Evolutionary conservation across 2,797 vertebrate genomes (phyloP), one percentile per base, ranked within the genome.

Genomic region (Danio jaintianensis): DNA sequence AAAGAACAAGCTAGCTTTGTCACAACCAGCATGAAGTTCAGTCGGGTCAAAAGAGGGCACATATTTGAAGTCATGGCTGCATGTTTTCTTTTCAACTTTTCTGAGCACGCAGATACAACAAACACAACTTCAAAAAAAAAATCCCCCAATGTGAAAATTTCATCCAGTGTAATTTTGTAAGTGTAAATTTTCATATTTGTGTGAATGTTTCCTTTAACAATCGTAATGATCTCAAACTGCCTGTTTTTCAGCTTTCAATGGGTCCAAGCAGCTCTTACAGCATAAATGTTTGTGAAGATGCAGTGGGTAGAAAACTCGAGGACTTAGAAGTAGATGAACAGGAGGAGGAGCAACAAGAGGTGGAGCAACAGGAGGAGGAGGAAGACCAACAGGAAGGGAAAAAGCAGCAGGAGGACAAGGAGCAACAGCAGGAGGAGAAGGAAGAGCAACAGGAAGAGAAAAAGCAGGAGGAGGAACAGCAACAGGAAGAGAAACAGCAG

Each of bases 191-290:
- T 1, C 29, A 1, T 29, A 3, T 29, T 29, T 29, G 29, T 3
- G 3, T 29, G 1, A 29, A 3, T 29, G 29, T 29, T 29, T 29
- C 29, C 29, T 29, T 29, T 29, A 29, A 29, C 1, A 29, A 29
- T 29, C 10, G 18, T 13, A 59, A 40, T 59, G 16, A 66, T 76
- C 15, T n/a, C 11, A 68, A 59, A 47, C 2, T 12, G 4, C n/a
- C 6, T 78, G 38, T 18, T 16, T 69, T 81, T 9, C 10, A 68
- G 71, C 12, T 81, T 10, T 48, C 6, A 9, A 0, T 81, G 36
- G 48, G 11, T 40, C 0, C 8, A 18, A 11, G 0, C 10, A 6
- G 1, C 2, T 4, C 5, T 18, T 0, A 3, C 0, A 0, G 1
- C 5, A 2, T 69, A 43, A 52, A 5, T 18, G 59, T 5, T 12